Conservation (phyloP, 2,797 vertebrate genomes). For the Sebastes melanostomus region DNA sequence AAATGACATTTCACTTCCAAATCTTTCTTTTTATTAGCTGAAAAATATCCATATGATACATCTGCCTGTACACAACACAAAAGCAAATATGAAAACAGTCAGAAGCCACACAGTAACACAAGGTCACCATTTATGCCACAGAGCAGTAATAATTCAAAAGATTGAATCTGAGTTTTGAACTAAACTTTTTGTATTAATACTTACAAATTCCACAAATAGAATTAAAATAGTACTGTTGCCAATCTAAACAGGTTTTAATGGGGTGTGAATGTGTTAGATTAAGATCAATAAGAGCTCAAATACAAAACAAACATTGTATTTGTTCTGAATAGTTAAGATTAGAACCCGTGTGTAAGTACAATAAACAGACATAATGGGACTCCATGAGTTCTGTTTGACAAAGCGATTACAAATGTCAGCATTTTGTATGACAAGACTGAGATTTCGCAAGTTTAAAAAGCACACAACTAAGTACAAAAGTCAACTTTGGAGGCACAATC, state of each 20-base stretch:
- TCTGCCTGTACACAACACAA: slow-evolving; percentile 34
- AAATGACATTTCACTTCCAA: slow-evolving; percentile 22
- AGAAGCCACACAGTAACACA: slow-evolving; percentile 9
- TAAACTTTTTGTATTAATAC: background rate
- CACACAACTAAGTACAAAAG: slow-evolving; percentile 14
- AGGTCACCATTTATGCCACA: slow-evolving; percentile 9
- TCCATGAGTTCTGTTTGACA: background rate
- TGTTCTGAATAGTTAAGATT: slow-evolving; percentile 6
- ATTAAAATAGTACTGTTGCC: background rate
- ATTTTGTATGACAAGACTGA: background rate
- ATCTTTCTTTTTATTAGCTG: slow-evolving; percentile 65
- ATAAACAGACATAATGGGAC: background rate
- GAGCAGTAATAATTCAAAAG: background rate
- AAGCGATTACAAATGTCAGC: background rate
- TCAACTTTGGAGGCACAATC: background rate
- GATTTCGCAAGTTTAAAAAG: background rate
- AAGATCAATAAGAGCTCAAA: background rate
- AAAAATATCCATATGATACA: slow-evolving; percentile 53
- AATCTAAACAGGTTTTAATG: background rate
- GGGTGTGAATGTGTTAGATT: background rate
- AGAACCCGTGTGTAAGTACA: background rate
- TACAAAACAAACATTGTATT: slow-evolving; percentile 16
- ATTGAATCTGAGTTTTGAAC: background rate
- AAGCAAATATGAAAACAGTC: slow-evolving; percentile 25
- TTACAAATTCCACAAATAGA: slow-evolving; percentile 1